Evolutionary conservation across 2,113 vertebrate genomes (phyloP).

Genomic region (Pelodiscus sinensis): DNA sequence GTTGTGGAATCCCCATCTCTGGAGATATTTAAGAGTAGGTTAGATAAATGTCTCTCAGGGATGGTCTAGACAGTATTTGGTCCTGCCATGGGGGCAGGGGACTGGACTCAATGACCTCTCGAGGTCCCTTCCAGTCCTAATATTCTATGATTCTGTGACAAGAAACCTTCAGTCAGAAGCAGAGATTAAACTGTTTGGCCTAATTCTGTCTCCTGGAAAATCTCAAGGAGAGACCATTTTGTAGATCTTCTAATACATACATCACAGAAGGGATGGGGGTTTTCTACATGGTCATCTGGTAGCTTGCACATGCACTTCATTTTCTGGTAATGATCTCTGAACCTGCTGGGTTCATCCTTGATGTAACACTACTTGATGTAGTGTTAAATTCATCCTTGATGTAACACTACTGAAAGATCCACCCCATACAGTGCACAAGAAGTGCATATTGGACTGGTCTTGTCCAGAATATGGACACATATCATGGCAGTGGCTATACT

Average conservation of each 20-base stretch:
- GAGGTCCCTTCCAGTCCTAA: too few relatives aligned
- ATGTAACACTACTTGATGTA: not conserved
- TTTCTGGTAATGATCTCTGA: not conserved
- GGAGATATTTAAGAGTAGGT: too few relatives aligned
- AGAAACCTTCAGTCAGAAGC: not conserved
- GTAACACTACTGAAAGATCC: not conserved
- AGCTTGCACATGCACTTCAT: not conserved
- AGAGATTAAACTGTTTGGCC: not conserved
- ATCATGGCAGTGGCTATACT: fast-evolving
- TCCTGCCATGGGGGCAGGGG: too few relatives aligned
- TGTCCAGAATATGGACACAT: not conserved
- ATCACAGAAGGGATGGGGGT: fast-evolving
- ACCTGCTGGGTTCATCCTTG: not conserved
- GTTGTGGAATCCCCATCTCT: too few relatives aligned
- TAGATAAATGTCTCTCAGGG: too few relatives aligned
- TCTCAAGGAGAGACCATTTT: not conserved
- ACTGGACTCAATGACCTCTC: too few relatives aligned
- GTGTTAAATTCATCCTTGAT: not conserved
- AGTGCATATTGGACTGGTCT: not conserved
- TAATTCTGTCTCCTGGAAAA: not conserved
- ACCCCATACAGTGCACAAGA: not conserved
- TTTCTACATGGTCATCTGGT: not conserved
- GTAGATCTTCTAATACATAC: fast-evolving
- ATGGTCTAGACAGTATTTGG: too few relatives aligned
- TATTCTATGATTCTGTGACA: too few relatives aligned